Conservation (phyloP, 2,888 invertebrate genomes). For the Phyto melanocephala region DNA sequence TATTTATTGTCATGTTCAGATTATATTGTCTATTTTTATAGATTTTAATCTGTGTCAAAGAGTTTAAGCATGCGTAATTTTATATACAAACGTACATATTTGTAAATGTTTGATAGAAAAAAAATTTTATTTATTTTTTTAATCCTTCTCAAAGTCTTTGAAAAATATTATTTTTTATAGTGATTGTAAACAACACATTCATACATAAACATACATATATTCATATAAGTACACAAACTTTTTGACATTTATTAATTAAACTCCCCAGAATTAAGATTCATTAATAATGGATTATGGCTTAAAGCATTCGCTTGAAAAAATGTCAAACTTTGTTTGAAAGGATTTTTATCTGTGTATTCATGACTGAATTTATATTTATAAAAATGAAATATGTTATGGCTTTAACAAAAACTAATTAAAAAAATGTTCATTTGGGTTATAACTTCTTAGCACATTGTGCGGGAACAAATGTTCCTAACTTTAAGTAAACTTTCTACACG, state of each 20-base stretch:
- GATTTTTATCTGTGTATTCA: neutral
- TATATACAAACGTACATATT: no score
- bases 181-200: neutral
- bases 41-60: conserved; percentile 7
- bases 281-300: neutral
- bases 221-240: neutral
- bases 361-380: neutral
- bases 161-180: neutral
- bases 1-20: neutral
- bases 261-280: neutral
- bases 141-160: neutral
- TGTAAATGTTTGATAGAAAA: neutral
- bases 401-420: no score
- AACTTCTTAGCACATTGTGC: no score
- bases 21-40: neutral
- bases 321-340: neutral
- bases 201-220: no score
- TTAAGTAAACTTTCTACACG: no score
- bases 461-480: no score
- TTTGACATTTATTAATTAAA: neutral
- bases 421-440: no score
- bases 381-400: neutral
- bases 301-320: neutral
- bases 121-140: neutral
- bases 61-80: conserved; percentile 1